phyloP scores from a whole-genome alignment of 2,888 invertebrate genomes.

The Clanis bilineata region DNA sequence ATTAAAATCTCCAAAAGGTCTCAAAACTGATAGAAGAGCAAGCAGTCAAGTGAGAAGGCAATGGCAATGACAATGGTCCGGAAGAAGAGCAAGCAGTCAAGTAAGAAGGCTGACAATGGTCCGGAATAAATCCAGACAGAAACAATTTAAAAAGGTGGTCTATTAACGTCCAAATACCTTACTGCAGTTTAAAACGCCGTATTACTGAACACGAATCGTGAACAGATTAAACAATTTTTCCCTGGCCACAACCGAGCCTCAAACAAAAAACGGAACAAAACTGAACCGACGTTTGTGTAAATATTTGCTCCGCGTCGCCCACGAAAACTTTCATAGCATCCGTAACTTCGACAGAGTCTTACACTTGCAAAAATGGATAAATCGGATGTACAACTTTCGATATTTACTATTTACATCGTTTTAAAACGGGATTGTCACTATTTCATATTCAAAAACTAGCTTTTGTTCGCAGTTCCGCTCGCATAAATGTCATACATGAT shows the following conservation, averaged over 20 bases:
- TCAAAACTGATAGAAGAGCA: too few species aligned
- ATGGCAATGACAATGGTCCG: too few species aligned
- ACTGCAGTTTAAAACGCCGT: slow-evolving; percentile 39
- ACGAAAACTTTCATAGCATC: slow-evolving; percentile 68
- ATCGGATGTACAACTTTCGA: not conserved
- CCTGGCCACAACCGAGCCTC: slow-evolving; percentile 58
- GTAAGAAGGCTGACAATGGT: too few species aligned
- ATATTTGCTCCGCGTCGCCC: slow-evolving; percentile 67
- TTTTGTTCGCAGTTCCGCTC: too few species aligned
- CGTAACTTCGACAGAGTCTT: slow-evolving; percentile 56
- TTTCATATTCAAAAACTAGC: too few species aligned
- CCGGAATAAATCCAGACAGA: too few species aligned
- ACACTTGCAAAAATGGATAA: slow-evolving; percentile 57
- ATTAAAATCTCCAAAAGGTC: too few species aligned
- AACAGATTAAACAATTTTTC: slow-evolving; percentile 56
- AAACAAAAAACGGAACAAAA: slow-evolving; percentile 57
- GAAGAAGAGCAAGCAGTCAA: too few species aligned
- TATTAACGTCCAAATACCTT: slow-evolving; percentile 34
- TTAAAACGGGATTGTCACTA: not conserved
- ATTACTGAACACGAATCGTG: slow-evolving; percentile 48
- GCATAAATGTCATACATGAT: too few species aligned
- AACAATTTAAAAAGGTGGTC: not conserved
- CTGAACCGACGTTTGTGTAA: slow-evolving; percentile 64
- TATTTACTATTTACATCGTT: not conserved
- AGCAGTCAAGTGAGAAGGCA: too few species aligned